These are phyloP conservation scores for Drosophila malerkotliana DNA, from an alignment of 1,140 invertebrate genomes.

Conservation along the genomic window DNA sequence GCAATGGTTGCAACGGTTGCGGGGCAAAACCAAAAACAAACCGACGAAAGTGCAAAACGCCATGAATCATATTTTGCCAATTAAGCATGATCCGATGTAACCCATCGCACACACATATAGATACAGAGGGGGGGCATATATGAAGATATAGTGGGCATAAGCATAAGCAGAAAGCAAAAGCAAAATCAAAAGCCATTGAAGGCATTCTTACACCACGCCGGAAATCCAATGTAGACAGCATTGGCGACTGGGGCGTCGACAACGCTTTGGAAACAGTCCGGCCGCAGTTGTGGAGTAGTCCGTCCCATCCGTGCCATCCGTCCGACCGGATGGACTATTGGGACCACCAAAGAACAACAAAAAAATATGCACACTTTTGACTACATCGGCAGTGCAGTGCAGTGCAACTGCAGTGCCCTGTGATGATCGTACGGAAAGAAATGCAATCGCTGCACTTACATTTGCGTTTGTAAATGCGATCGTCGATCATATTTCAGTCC, in stretches of 20 bases:
- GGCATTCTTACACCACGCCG: conserved; percentile 80
- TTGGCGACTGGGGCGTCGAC: conserved; percentile 78
- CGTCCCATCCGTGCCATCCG: conserved; percentile 5
- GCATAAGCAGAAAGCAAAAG: conserved; percentile 35
- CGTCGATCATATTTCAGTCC: conserved; percentile 76
- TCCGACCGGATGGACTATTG: conserved; percentile 76
- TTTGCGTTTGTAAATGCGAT: conserved; percentile 73
- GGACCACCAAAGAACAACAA: conserved; percentile 75
- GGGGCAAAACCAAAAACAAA: conserved; percentile 13
- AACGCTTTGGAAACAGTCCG: conserved; percentile 43
- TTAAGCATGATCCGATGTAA: conserved; percentile 79
- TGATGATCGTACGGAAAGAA: conserved; percentile 2
- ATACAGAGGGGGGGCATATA: conserved; percentile 1
- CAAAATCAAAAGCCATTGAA: conserved; percentile 48
- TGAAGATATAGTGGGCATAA: conserved; percentile 13
- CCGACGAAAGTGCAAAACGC: conserved; percentile 70
- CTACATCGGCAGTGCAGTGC: conserved; percentile 29
- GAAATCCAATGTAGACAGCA: conserved; percentile 78
- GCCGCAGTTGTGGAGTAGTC: conserved; percentile 1
- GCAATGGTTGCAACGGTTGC: background rate
- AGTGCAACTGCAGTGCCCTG: conserved; percentile 1
- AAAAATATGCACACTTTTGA: conserved; percentile 59
- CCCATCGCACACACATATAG: conserved; percentile 19
- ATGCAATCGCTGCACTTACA: conserved; percentile 71
- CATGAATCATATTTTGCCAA: conserved; percentile 81